Percentiles rank a stretch among this genome's conserved stretches.
Conservation (phyloP, 2,888 invertebrate genomes). For the Teleogryllus oceanicus region DNA sequence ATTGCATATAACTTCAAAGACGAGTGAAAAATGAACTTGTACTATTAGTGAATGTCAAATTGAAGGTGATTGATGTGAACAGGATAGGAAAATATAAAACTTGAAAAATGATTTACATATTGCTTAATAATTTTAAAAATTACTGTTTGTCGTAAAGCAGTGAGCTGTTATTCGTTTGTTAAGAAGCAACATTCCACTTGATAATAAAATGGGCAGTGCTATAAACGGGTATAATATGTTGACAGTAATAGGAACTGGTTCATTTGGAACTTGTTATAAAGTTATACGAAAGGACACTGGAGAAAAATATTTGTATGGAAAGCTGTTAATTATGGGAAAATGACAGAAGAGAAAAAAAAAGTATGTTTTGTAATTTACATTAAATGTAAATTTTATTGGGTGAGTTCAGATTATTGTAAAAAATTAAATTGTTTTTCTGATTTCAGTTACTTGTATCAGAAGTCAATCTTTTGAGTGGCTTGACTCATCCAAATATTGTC, state of each 20-base stretch:
- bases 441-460: slow-evolving; percentile 51
- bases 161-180: too few relatives aligned
- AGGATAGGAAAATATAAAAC: too few relatives aligned
- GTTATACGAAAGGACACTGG: slow-evolving; percentile 55
- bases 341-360: slow-evolving; percentile 55
- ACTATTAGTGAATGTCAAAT: too few relatives aligned
- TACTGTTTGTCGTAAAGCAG: too few relatives aligned
- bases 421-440: slow-evolving; percentile 23
- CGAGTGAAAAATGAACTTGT: too few relatives aligned
- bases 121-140: too few relatives aligned
- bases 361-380: slow-evolving; percentile 40
- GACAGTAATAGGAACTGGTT: slow-evolving; percentile 56
- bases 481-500: slow-evolving; percentile 57
- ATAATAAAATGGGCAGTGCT: slow-evolving; percentile 35
- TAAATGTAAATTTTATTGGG: background rate
- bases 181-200: too few relatives aligned
- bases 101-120: too few relatives aligned
- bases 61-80: too few relatives aligned
- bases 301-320: slow-evolving; percentile 58
- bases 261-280: slow-evolving; percentile 60
- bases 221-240: slow-evolving; percentile 57
- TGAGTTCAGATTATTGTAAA: background rate
- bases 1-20: too few relatives aligned
- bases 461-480: slow-evolving; percentile 54
- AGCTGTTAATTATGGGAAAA: slow-evolving; percentile 56